Evolutionary conservation across 2,888 invertebrate genomes (phyloP).

Genomic region (Reticulitermes lucifugus): DNA sequence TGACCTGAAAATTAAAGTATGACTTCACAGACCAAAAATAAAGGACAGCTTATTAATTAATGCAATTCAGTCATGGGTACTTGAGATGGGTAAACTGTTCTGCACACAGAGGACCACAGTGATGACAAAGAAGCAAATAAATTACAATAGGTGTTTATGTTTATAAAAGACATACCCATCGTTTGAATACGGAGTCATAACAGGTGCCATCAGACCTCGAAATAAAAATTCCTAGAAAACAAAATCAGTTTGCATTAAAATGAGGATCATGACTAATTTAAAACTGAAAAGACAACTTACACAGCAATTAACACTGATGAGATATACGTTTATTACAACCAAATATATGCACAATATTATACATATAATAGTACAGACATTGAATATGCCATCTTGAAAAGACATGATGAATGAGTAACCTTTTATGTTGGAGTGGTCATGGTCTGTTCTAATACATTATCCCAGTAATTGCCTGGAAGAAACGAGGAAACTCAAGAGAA

Average conservation of each 20-base stretch:
- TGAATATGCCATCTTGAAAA: too few species aligned
- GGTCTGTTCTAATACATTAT: too few species aligned
- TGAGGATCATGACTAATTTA: too few species aligned
- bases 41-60: background rate
- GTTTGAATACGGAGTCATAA: conserved; percentile 75
- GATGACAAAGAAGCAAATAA: conserved; percentile 36
- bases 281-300: too few species aligned
- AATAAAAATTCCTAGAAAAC: conserved; percentile 60
- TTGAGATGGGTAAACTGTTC: background rate
- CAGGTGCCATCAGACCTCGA: conserved; percentile 77
- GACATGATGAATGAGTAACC: too few species aligned
- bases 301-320: too few species aligned
- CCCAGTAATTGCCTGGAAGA: too few species aligned
- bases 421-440: too few species aligned
- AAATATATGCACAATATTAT: too few species aligned
- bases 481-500: too few species aligned
- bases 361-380: too few species aligned
- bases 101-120: background rate
- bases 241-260: background rate
- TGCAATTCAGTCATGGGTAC: background rate
- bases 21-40: background rate
- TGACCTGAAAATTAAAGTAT: conserved; percentile 29
- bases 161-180: conserved; percentile 64
- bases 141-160: conserved; percentile 54
- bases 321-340: too few species aligned